Evolutionary conservation across 1,140 invertebrate genomes (phyloP), one percentile per base, ranked within the genome.

Genomic region (Bombyx mandarina): DNA sequence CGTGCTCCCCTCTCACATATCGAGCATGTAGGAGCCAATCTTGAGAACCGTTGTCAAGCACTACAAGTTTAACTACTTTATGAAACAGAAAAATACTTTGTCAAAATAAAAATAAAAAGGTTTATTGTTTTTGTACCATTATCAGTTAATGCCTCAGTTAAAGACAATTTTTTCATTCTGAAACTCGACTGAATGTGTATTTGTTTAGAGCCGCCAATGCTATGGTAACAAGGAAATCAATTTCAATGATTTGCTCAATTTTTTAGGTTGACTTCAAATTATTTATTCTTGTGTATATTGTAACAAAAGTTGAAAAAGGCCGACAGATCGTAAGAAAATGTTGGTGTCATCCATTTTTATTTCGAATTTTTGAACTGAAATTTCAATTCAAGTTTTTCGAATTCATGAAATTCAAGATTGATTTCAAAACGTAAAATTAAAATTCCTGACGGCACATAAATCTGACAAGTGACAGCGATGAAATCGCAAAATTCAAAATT

Each of bases 11-110:
- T 54, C 83, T 66, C 8, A 86, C 81, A 63, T 79, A 86, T 5
- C 77, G 75, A 0, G 79, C 71, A 56, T 86, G 78, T 7, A 86
- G 57, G 8, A 86, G 54, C 83, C 83, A 86, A 57, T 79, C 81
- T 1, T 68, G 64, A n/a, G 80, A 77, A 1, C 73, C 71, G 3
- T 44, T 54, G 5, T 52, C 58, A 49, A 75, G 75, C 26, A 73
- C 79, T 83, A 52, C 9, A 69, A 69, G 57, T 61, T 26, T 60
- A 50, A 55, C 9, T 58, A n/a, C 50, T 57, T 51, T 45, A 5
- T 3, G 4, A 35, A 35, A 35, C 26, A 35, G 2, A 35, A 18
- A 35, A 35, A 35, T 35, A 35, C 26, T 47, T n/a, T 12, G n/a
- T 22, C 35, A 9, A 45, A 54, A n/a, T 22, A 22, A 54, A 54